These are phyloP conservation scores for Potamilus streckersoni DNA, from an alignment of 1,140 invertebrate species.

Conservation along the genomic window DNA sequence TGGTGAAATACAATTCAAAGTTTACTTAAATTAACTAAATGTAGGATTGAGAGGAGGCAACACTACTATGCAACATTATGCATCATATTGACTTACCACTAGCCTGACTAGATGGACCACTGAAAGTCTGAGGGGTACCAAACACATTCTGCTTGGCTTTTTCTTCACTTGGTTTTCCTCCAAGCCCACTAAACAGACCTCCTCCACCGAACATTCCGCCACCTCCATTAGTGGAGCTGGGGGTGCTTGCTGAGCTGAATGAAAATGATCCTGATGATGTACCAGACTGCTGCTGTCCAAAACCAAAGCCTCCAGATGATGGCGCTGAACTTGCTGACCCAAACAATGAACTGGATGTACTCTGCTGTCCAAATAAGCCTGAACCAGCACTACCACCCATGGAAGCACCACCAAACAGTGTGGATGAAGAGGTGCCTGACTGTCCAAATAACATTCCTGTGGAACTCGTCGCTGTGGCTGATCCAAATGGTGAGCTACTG, in stretches of 20 bases:
- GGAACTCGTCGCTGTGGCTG: background rate
- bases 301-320: too few relatives aligned
- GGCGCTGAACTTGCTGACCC: background rate
- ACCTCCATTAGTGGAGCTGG: conserved; percentile 10
- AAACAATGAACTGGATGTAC: background rate
- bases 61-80: too few relatives aligned
- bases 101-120: background rate
- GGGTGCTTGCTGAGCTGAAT: background rate
- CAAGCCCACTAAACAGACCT: conserved; percentile 62
- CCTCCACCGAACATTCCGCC: conserved; percentile 20
- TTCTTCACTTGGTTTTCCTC: conserved; percentile 64
- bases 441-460: conserved; percentile 26
- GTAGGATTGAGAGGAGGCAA: too few relatives aligned
- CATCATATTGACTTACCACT: too few relatives aligned
- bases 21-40: too few relatives aligned
- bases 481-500: background rate
- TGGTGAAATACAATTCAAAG: too few relatives aligned
- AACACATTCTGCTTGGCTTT: conserved; percentile 67
- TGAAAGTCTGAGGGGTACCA: conserved; percentile 47
- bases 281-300: too few relatives aligned
- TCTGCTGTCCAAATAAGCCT: conserved; percentile 27
- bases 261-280: too few relatives aligned
- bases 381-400: background rate
- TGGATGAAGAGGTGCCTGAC: conserved; percentile 1
- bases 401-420: conserved; percentile 26